Evolutionary conservation across 1,140 invertebrate species (phyloP).

Genomic region (Saccostrea glomerata): DNA sequence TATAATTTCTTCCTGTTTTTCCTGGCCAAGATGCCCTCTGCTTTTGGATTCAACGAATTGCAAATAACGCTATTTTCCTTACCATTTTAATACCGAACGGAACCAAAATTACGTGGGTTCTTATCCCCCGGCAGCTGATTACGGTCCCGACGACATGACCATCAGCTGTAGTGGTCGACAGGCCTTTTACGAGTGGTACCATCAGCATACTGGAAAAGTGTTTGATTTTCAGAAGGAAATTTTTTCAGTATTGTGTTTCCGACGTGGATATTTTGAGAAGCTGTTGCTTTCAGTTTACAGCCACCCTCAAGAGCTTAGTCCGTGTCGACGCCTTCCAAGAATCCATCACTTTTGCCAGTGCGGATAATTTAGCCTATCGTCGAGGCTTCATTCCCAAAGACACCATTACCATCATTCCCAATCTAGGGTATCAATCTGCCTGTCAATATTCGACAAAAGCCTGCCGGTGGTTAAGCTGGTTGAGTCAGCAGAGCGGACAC

Average conservation of each 20-base stretch:
- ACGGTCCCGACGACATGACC: conserved; percentile 30
- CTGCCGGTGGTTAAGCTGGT: conserved; percentile 16
- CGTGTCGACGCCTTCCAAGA: neutral
- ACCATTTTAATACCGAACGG: conserved; percentile 44
- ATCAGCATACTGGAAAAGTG: neutral
- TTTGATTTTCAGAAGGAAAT: neutral
- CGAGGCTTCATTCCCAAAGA: neutral
- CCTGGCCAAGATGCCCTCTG: conserved; percentile 33
- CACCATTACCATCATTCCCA: conserved; percentile 13
- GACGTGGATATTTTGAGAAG: neutral
- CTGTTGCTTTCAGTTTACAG: neutral
- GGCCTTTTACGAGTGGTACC: neutral
- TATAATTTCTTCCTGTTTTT: conserved; percentile 22
- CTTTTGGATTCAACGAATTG: conserved; percentile 38
- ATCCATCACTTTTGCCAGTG: conserved; percentile 32
- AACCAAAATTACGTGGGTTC: conserved; percentile 45
- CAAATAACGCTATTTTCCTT: conserved; percentile 54
- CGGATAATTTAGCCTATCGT: conserved; percentile 5
- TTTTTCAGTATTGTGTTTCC: neutral
- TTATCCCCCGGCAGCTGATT: conserved; percentile 22
- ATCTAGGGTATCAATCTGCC: neutral
- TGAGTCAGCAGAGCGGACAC: neutral
- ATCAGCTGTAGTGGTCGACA: neutral
- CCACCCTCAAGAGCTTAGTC: neutral
- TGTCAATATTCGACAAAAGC: neutral